Evolutionary conservation across 2,888 invertebrate genomes (phyloP), one percentile per base, ranked within the genome.

Genomic region (Plagodis pulveraria): DNA sequence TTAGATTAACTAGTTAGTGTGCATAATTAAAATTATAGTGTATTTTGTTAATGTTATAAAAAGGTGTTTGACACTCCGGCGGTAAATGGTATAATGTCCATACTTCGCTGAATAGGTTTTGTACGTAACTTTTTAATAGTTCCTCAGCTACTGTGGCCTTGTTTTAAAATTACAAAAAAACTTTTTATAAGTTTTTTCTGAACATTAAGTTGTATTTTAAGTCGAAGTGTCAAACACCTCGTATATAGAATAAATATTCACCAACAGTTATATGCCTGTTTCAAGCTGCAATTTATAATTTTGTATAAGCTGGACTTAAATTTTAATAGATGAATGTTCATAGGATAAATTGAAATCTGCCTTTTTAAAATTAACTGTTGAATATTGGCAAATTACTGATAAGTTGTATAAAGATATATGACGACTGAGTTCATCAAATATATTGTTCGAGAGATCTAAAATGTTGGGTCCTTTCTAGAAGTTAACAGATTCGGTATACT

Each of bases 1-100:
- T 78, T 76, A 71, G 71, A 58, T 50, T 73, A 73, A 71, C 66
- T 78, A 83, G 77, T 70, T 78, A 72, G 71, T 78, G 75, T 73
- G 73, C 70, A 56, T 68, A 66, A 75, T 73, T 77, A 76, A 76
- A 77, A 59, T 56, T 55, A 55, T 65, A 67, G 65, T 61, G 56
- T 65, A 59, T 62, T 66, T 55, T 63, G 54, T 58, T 66, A 52
- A 62, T 59, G 44, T 58, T 56, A 50, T 49, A 54, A 50, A 55
- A 50, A 55, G 58, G 36, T 47, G 50, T 22, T 22, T 22, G 22
- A 22, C 22, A 22, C 22, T 22, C 22, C 4, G 22, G 22, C 22
- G 22, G 22, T 22, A 22, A 22, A 22, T 22, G 4, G 22, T 22
- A 22, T 22, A 22, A 22, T 22, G 22, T 22, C 4, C 22, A 22